Evolutionary conservation across 2,113 vertebrate species (phyloP), one percentile per base, ranked within the genome.

Genomic region (Cyprinodon variegatus): DNA sequence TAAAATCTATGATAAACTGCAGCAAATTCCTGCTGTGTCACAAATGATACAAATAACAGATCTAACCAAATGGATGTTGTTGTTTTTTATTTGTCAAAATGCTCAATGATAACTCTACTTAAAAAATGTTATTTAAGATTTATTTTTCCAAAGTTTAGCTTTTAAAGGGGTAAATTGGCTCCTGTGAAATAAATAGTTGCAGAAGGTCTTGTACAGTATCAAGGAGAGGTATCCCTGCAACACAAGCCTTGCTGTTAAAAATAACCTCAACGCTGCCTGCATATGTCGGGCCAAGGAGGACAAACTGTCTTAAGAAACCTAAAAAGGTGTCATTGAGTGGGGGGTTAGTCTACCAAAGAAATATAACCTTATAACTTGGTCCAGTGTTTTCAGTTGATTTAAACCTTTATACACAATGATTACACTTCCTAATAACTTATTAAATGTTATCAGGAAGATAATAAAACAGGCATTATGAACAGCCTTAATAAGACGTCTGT

Each of bases 311-410:
- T 11, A 3, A 90, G 90, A 80, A 93, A 60, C 93, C 90, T 93
- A 93, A 94, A 94, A 94, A 92, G 91, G 93, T 89, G 86, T 91
- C 88, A 17, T 22, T 12, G 48, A 61, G 63, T 1, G 39, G 22
- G 12, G 50, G 40, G 72, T 29, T 29, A 29, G 74, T 75, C 68
- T 72, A 75, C 78, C 78, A 74, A 45, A 43, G 45, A 65, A 67
- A 29, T 29, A 29, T 65, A 1, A 38, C 29, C 45, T 81, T 1
- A 63, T 76, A 76, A 60, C 4, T 0, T 67, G 13, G 43, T 63
- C 72, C 20, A 20, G 1, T 6, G 4, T 45, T 4, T 60, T n/a
- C 39, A 29, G 11, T 40, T 7, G 9, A 57, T 45, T 4, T 61
- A 45, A 63, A 11, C 53, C 57, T 63, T 46, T 2, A 53, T 41